Conservation (phyloP, 1,140 invertebrate species). For the Panulirus ornatus region DNA sequence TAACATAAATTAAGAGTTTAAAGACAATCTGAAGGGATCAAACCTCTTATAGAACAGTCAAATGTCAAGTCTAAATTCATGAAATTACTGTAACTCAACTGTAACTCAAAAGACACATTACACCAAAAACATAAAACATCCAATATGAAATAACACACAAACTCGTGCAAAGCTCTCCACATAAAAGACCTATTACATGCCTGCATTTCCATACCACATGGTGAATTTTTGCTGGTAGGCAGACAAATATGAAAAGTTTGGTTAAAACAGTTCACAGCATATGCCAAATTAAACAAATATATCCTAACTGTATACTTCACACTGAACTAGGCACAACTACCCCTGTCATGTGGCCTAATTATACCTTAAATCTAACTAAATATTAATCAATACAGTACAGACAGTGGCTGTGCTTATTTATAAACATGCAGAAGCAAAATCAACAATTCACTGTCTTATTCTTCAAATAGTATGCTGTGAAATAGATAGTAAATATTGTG, state of each 20-base stretch:
- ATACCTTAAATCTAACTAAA: background rate
- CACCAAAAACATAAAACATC: background rate
- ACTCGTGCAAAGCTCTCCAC: constrained; percentile 39
- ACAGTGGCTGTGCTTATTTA: constrained; percentile 23
- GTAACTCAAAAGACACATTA: background rate
- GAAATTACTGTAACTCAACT: background rate
- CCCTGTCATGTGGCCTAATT: constrained; percentile 14
- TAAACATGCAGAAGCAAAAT: constrained; percentile 36
- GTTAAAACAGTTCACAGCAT: constrained; percentile 49
- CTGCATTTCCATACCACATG: constrained; percentile 59
- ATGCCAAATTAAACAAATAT: constrained; percentile 8
- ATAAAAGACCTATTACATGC: constrained; percentile 54
- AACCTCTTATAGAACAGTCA: background rate
- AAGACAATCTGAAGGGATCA: background rate
- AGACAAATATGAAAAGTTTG: constrained; percentile 42
- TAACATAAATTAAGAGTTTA: background rate
- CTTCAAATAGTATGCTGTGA: constrained; percentile 18
- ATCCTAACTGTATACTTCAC: background rate
- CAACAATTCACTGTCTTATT: constrained; percentile 9
- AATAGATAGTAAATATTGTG: constrained; percentile 17
- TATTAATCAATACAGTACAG: constrained; percentile 14
- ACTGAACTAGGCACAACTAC: constrained; percentile 15
- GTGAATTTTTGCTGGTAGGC: constrained; percentile 55
- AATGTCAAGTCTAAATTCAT: background rate
- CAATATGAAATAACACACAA: background rate